These are phyloP conservation scores for Genyomyrus donnyi DNA, from an alignment of 2,113 vertebrate genomes.

Conservation along the genomic window DNA sequence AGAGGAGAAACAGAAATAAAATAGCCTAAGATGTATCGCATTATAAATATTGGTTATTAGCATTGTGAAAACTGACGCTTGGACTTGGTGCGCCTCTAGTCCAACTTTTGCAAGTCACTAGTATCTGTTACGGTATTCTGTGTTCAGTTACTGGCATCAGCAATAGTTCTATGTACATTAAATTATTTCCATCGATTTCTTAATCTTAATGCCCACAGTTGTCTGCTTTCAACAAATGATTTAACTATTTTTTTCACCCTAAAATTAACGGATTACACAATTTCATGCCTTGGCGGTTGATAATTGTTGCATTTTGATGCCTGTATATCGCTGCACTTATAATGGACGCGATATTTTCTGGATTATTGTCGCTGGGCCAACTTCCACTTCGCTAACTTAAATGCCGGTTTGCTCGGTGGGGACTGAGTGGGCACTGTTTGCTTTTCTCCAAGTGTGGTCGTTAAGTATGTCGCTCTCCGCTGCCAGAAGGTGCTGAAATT, in stretches of 20 bases:
- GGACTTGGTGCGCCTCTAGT: background rate
- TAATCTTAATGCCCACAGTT: background rate
- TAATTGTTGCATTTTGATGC: background rate
- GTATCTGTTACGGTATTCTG: background rate
- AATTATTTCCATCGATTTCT: background rate
- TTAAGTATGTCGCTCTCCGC: slow-evolving; percentile 55
- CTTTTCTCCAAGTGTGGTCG: background rate
- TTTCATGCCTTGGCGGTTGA: background rate
- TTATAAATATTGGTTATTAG: background rate
- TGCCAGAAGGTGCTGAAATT: slow-evolving; percentile 59
- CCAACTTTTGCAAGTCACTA: background rate
- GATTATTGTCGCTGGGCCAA: background rate
- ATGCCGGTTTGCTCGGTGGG: background rate
- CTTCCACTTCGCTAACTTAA: background rate
- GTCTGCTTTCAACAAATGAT: background rate
- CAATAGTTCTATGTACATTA: background rate
- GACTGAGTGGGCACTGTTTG: background rate
- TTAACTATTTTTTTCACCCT: background rate
- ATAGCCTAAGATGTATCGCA: background rate
- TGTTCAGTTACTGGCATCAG: background rate
- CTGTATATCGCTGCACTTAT: background rate
- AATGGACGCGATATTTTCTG: background rate
- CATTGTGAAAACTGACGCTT: background rate
- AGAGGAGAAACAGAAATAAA: background rate
- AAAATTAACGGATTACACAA: background rate